Conservation (phyloP, 2,113 vertebrate species). For the Chloebia gouldiae region DNA sequence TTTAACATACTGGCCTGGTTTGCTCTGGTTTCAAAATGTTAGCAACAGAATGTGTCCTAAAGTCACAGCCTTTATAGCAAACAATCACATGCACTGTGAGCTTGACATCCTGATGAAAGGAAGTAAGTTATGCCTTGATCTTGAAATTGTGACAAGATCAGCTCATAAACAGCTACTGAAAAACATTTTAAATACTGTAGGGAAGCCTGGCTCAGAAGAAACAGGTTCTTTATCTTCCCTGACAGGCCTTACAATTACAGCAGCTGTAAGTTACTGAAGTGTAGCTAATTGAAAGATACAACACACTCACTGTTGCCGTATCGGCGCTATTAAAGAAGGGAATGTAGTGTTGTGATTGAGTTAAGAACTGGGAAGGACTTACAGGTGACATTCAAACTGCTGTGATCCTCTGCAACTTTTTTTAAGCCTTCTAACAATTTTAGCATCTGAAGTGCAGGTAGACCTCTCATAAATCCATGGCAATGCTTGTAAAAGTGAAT, state of each 20-base stretch:
- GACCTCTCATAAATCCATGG: background rate
- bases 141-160: slow-evolving; percentile 23
- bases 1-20: background rate
- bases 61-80: background rate
- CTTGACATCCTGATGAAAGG: background rate
- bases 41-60: background rate
- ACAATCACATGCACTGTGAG: background rate
- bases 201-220: background rate
- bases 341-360: background rate
- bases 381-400: background rate
- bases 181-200: background rate
- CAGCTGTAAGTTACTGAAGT: background rate
- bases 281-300: background rate
- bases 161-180: slow-evolving; percentile 3
- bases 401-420: background rate
- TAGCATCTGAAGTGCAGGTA: background rate
- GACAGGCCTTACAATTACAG: background rate
- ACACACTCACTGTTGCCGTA: background rate
- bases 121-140: slow-evolving; percentile 14
- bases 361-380: background rate
- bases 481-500: background rate
- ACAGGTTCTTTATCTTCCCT: slow-evolving; percentile 7
- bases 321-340: background rate
- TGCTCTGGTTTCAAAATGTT: background rate
- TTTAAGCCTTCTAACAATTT: background rate